Conservation (phyloP, 1,140 invertebrate species). For the Solen grandis region DNA sequence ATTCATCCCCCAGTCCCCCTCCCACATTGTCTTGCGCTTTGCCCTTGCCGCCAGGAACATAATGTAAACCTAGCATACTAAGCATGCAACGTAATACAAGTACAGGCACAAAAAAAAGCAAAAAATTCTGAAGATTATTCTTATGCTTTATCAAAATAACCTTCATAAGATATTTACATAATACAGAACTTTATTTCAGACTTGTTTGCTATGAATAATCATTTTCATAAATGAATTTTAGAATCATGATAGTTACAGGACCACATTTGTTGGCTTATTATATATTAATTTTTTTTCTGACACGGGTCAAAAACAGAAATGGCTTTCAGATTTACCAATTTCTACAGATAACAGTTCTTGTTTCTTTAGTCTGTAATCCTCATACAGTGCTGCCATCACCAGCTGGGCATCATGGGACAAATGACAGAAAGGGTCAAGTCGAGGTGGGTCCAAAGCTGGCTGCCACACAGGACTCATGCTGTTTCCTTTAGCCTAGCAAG, state of each 20-base stretch:
- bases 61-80: no score
- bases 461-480: slow-evolving; percentile 21
- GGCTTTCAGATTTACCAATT: background rate
- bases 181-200: background rate
- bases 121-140: no score
- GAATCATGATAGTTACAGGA: background rate
- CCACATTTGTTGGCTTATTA: background rate
- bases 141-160: no score
- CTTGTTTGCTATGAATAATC: background rate
- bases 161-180: background rate
- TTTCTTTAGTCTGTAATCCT: slow-evolving; percentile 44
- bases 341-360: slow-evolving; percentile 13
- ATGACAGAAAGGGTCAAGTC: slow-evolving; percentile 43
- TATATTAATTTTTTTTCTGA: background rate
- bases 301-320: background rate
- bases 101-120: no score
- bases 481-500: no score
- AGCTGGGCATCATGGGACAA: slow-evolving; percentile 53
- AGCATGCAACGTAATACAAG: no score
- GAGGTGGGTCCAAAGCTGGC: slow-evolving; percentile 30
- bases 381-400: slow-evolving; percentile 38
- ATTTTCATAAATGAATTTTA: background rate
- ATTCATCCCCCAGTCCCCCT: no score
- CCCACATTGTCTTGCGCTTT: no score
- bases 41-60: no score